Conservation (phyloP, 2,113 vertebrate genomes). For the Trochalopteron elliotii region DNA sequence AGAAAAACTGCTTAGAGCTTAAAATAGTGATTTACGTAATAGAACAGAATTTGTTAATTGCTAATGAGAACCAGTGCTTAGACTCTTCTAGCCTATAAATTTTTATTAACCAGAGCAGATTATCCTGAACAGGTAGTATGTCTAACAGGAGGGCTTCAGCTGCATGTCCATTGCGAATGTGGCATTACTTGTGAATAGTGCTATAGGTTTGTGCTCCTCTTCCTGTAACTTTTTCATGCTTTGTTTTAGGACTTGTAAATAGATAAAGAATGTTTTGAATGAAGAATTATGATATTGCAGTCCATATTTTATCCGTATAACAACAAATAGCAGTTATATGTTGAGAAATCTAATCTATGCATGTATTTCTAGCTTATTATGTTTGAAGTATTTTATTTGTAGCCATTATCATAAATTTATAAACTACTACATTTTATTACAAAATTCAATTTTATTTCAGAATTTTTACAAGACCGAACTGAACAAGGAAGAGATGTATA, state of each 20-base stretch:
- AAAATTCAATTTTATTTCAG: slow-evolving; percentile 71
- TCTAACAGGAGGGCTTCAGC: background rate
- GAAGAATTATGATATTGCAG: background rate
- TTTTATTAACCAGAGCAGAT: background rate
- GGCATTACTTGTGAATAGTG: background rate
- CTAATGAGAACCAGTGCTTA: background rate
- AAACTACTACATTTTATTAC: background rate
- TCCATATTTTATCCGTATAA: background rate
- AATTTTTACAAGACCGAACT: slow-evolving; percentile 99
- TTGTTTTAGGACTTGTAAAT: background rate
- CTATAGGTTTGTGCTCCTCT: background rate
- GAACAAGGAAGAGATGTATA: slow-evolving; percentile 99
- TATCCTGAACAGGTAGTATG: background rate
- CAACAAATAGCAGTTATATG: background rate
- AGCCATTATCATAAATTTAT: background rate
- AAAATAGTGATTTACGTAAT: background rate
- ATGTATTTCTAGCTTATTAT: background rate
- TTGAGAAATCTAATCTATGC: background rate
- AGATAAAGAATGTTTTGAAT: background rate
- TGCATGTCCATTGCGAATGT: background rate
- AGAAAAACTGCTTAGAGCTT: background rate
- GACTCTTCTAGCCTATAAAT: background rate
- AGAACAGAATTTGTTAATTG: background rate
- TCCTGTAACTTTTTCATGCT: background rate
- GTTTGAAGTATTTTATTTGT: background rate